Evolutionary conservation across 2,113 vertebrate genomes (phyloP).

Genomic region (Plecturocebus donacophilus): DNA sequence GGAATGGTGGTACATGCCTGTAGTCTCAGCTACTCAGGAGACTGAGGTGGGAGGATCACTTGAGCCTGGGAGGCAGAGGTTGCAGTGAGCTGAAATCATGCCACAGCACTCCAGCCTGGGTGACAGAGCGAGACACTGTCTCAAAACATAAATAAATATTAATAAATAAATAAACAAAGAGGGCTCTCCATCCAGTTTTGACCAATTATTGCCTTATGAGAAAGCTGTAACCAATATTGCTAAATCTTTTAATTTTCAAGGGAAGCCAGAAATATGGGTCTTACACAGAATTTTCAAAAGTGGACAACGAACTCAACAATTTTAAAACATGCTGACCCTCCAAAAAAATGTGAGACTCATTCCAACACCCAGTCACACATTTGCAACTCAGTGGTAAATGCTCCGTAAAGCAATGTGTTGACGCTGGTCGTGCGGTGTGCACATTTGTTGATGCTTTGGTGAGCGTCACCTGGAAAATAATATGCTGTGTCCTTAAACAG

Average conservation of each 20-base stretch:
- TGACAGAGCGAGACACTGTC: too few relatives aligned
- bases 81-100: too few relatives aligned
- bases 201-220: not conserved
- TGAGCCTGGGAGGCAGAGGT: too few relatives aligned
- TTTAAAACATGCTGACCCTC: not conserved
- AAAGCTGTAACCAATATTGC: not conserved
- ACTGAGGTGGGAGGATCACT: too few relatives aligned
- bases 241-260: not conserved
- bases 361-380: not conserved
- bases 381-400: too few relatives aligned
- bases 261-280: not conserved
- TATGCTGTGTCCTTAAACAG: not conserved
- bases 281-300: not conserved
- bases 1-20: too few relatives aligned
- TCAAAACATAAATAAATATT: too few relatives aligned
- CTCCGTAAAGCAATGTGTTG: not conserved
- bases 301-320: not conserved
- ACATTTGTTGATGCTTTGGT: too few relatives aligned
- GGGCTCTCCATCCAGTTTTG: not conserved
- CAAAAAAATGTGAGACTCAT: too few relatives aligned
- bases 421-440: not conserved
- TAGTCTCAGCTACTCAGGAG: too few relatives aligned
- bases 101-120: too few relatives aligned
- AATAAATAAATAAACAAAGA: too few relatives aligned
- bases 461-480: not conserved